Base-by-base conservation (phyloP, 64 coral and sea anemone species). In the Anthopleura sola region DNA sequence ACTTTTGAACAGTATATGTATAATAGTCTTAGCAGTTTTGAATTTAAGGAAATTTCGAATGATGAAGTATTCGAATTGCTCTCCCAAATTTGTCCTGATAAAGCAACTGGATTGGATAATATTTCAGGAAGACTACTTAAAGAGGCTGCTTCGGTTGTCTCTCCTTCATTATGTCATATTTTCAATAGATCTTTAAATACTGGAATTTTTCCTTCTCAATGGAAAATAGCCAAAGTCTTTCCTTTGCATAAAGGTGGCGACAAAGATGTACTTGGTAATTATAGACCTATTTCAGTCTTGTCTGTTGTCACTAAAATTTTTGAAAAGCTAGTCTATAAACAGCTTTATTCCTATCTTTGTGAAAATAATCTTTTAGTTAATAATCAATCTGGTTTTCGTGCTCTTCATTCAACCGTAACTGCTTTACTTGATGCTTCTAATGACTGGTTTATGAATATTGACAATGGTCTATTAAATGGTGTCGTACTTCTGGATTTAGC, bases 71-170 rank as follows among this genome's bases (percentile, higher is more conserved):
- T 69, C 33, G 64, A 69, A 69, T 69, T 69, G 28, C 33, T 69
- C 32, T 69, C 82, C 55, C 75, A 90, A 77, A 90, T 90, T 20
- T 75, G 82, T 48, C 58, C 71, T 16, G 77, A 90, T 37, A 85
- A 85, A 80, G 88, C 88, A 78, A 85, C 83, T 11, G 83, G 90
- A 68, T 84, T 91, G 21, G 90, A 91, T 85, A 78, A 78, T 7
- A 91, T 91, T 21, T 86, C 83, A 37, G 68, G 79, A 55, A 39
- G 83, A 13, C 8, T 91, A 58, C 75, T 91, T 28, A 86, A 91
- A 48, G 34, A 49, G 60, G 84, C 57, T 36, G 37, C 80, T 24
- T 84, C 83, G 50, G 76, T 77, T 9, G 54, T 86, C 66, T 86
- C 76, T 36, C 19, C 83, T 56, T 80, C 82, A 69, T 53, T 91